Conservation (phyloP, 2,888 invertebrate species). For the Tricholauxania praeusta region DNA sequence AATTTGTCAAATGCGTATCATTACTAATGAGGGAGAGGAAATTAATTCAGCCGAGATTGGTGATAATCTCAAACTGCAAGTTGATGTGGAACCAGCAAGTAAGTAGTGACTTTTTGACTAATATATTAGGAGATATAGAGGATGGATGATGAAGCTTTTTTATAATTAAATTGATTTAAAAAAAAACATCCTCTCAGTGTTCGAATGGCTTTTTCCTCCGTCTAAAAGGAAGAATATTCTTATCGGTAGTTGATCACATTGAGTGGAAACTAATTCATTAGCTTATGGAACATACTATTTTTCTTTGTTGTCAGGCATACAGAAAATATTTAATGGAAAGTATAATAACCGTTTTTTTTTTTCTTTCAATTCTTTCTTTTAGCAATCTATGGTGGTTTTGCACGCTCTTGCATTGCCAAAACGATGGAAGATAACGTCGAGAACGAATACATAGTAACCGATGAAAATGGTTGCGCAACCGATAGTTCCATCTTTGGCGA, state of each 20-base stretch:
- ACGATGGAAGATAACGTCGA: slow-evolving; percentile 90
- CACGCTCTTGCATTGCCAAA: slow-evolving; percentile 92
- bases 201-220: no score
- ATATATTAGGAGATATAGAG: no score
- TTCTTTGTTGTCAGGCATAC: no score
- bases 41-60: slow-evolving; percentile 94
- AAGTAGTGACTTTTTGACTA: slow-evolving; percentile 57
- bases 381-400: slow-evolving; percentile 95
- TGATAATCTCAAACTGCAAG: slow-evolving; percentile 87
- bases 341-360: no score
- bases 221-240: no score
- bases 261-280: no score
- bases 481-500: slow-evolving; percentile 94
- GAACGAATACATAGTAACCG: slow-evolving; percentile 92
- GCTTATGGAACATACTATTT: no score
- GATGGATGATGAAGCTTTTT: no score
- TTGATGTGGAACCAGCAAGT: slow-evolving; percentile 84
- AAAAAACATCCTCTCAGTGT: no score
- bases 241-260: no score
- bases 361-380: neutral
- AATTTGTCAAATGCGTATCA: slow-evolving; percentile 91
- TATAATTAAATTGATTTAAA: no score
- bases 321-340: no score
- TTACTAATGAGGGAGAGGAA: slow-evolving; percentile 86
- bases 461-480: slow-evolving; percentile 93